Base-by-base conservation (phyloP, 2,888 invertebrate species). In the Anoncus sp. region DNA sequence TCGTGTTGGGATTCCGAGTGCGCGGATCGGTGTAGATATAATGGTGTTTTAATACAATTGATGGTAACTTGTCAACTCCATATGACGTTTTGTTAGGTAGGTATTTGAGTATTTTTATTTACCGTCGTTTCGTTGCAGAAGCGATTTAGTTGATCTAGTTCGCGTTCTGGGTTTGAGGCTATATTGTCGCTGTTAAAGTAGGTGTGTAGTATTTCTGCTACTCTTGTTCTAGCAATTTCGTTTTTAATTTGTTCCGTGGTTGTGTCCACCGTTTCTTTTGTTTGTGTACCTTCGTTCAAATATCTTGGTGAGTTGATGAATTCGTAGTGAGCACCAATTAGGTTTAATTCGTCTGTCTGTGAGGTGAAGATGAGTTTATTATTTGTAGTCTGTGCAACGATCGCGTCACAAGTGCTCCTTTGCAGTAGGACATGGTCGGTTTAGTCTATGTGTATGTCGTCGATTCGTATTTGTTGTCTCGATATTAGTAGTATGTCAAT, bases 401-500 rank as follows among this genome's bases (percentile, higher is more conserved):
- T 14, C 0, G 38, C 5, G 10, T 20, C 18, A 12, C 20, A 18
- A 0, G n/a, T 35, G 9, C 18, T 18, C 4, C 57, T 35, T 1
- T 1, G 27, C 6, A 57, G 18, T 2, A 57, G 35, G 1, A 18
- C 0, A 14, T 16, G 9, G 18, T 57, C 18, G 18, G 1, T 10
- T n/a, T 2, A 3, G 5, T 16, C 31, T 7, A 57, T 14, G 4
- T 38, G 9, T 4, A 57, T 57, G 3, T 57, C 18, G 3, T 57
- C n/a, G n/a, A n/a, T n/a, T n/a, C n/a, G n/a, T n/a, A n/a, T n/a
- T n/a, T n/a, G 3, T n/a, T n/a, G n/a, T n/a, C n/a, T 80, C 10
- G 71, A 47, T 65, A 71, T 66, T 16, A 75, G 72, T 0, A 77
- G 40, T 62, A 27, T 4, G 16, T 77, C 77, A 4, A 80, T 16